Evolutionary conservation across 1,140 invertebrate genomes (phyloP).

Genomic region (Leguminivora glycinivorella): DNA sequence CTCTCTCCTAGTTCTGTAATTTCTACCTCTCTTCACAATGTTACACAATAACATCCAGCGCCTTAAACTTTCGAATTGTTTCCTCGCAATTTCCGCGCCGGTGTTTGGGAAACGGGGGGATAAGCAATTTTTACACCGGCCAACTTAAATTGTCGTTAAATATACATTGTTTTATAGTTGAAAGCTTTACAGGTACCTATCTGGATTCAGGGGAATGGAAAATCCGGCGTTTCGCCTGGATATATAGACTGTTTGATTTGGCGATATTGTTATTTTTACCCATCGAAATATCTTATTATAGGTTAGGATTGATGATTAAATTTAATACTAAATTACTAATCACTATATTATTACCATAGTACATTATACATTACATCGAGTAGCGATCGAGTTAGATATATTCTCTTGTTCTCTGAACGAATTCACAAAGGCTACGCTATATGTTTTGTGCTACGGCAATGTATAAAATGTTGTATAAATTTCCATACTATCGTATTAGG

Average conservation of each 20-base stretch:
- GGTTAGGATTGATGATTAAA: too few relatives aligned
- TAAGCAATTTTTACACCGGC: slow-evolving; percentile 10
- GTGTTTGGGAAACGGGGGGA: background rate
- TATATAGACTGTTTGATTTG: background rate
- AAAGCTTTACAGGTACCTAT: background rate
- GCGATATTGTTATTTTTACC: background rate
- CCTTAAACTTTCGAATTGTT: background rate
- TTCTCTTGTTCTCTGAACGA: too few relatives aligned
- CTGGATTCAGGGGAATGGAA: background rate
- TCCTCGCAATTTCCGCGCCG: background rate
- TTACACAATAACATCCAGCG: background rate
- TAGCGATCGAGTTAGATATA: too few relatives aligned
- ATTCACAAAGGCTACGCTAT: too few relatives aligned
- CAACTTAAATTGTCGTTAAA: slow-evolving; percentile 13
- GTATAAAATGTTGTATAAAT: too few relatives aligned
- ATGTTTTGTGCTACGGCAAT: too few relatives aligned
- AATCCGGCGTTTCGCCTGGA: background rate
- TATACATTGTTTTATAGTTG: background rate
- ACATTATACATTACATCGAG: too few relatives aligned
- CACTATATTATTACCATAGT: too few relatives aligned
- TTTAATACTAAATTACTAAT: too few relatives aligned
- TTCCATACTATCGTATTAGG: too few relatives aligned
- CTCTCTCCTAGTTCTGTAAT: background rate
- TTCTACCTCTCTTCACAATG: background rate
- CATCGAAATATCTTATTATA: too few relatives aligned